Base-by-base conservation (phyloP, 2,888 invertebrate species). In the Eilema depressum region DNA sequence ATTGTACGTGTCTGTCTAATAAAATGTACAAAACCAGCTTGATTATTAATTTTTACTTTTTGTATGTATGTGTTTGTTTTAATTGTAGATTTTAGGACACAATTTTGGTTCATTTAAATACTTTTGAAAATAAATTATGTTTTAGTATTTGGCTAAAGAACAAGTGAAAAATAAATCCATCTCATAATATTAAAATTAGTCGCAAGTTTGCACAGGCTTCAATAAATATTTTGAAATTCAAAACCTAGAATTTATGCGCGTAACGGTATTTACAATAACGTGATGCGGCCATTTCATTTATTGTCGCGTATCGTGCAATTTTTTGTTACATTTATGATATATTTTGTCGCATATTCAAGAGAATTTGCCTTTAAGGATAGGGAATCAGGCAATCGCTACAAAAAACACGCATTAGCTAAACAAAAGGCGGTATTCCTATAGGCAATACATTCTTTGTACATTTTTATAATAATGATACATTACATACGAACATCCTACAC, bases 161-260 rank as follows among this genome's bases (percentile, higher is more conserved):
- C 14, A 28, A 5, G 28, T 5, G 5, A 2, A 28, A 28, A 3
- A 3, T 3, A 28, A 28, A 28, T 14, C 3, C 12, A 37, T 7
- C 2, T 37, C 5, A 0, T 25, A 10, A 3, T 1, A 10, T 20
- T 14, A 20, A 3, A 17, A 4, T 23, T 5, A 66, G 68, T 80
- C 78, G 83, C 72, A 68, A 71, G 76, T 70, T 1, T 82, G 68
- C 10, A 2, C 12, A 30, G 26, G 14, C 28, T 61, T 56, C 68
- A 67, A 75, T 77, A 73, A 76, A 82, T 79, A 82, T 80, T 75
- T 70, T 64, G 71, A 73, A 66, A 61, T 75, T 74, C 79, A 71
- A 74, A 78, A 84, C 78, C 81, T 76, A 76, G 63, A 84, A 85
- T 85, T 83, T 85, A 85, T 83, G 74, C 60, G 60, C 72, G 73